Conservation (phyloP, 2,113 vertebrate species). For the Solea solea region DNA sequence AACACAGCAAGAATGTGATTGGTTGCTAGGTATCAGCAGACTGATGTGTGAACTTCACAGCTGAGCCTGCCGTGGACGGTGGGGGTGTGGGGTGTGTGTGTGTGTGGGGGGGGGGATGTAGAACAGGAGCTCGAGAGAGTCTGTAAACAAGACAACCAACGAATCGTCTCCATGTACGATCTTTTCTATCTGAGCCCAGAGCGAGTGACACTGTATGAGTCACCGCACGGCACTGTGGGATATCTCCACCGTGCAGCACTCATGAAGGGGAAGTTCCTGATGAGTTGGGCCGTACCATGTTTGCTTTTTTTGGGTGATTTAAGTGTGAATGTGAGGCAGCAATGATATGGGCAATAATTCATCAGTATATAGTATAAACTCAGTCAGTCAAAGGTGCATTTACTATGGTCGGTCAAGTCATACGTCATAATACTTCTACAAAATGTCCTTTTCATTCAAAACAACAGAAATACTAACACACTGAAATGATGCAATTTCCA, state of each 20-base stretch:
- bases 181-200: constrained; percentile 21
- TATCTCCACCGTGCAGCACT: constrained; percentile 27
- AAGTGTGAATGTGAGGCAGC: constrained; percentile 37
- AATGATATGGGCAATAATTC: too few species aligned
- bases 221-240: constrained; percentile 59
- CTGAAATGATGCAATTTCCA: too few species aligned
- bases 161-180: constrained; percentile 28
- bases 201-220: constrained; percentile 19
- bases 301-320: constrained; percentile 33
- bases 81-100: constrained; percentile 4
- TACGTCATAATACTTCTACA: too few species aligned
- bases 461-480: too few species aligned
- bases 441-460: too few species aligned
- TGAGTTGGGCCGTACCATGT: constrained; percentile 50
- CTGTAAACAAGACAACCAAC: constrained; percentile 18
- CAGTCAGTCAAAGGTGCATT: too few species aligned
- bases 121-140: constrained; percentile 23
- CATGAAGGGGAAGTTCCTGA: constrained; percentile 68
- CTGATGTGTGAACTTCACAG: constrained; percentile 43
- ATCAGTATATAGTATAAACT: too few species aligned
- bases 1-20: constrained; percentile 13
- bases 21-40: background rate
- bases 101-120: constrained; percentile 4
- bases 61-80: constrained; percentile 20
- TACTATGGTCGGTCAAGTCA: too few species aligned